A percentile compares a stretch with the other conserved stretches of the same genome.
phyloP scores from a whole-genome alignment of 2,113 vertebrate species.

The Dasypus novemcinctus region DNA sequence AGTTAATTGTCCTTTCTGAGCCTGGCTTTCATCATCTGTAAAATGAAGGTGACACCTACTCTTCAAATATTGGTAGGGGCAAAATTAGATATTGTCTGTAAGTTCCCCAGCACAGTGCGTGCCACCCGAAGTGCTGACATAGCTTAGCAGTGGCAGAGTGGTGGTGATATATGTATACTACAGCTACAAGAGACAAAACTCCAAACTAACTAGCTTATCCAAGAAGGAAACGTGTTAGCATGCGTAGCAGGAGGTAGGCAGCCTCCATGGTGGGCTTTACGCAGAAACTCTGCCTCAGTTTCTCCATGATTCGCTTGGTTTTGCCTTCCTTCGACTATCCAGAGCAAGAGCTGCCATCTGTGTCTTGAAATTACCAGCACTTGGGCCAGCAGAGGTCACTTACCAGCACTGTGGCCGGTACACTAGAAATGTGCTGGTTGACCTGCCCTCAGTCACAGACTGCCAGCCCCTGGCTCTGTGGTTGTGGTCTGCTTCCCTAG shows the following conservation, averaged over 20 bases:
- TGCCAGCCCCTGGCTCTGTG: not conserved
- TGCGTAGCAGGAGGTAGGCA: not conserved
- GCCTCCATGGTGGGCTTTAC: not conserved
- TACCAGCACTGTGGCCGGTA: not conserved
- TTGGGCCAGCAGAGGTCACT: not conserved
- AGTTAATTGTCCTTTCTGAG: not conserved
- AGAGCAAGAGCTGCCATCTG: not conserved
- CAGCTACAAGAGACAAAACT: not conserved
- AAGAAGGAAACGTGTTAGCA: not conserved
- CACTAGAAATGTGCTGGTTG: not conserved
- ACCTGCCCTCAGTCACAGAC: not conserved
- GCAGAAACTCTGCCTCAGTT: not conserved
- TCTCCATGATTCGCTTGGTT: not conserved
- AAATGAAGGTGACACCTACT: not conserved
- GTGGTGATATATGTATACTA: not conserved
- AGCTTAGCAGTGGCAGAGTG: not conserved
- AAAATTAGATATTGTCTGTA: not conserved
- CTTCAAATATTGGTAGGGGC: not conserved
- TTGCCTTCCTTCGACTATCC: not conserved
- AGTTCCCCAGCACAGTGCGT: not conserved
- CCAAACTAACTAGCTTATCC: not conserved
- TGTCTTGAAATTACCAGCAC: not conserved
- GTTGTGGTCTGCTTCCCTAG: not conserved
- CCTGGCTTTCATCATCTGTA: not conserved
- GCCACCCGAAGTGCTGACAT: not conserved